A percentile compares a stretch with the other conserved stretches of the same genome.
These are phyloP conservation scores for Electrophaes corylata DNA, from an alignment of 2,888 invertebrate species.

Conservation along the genomic window DNA sequence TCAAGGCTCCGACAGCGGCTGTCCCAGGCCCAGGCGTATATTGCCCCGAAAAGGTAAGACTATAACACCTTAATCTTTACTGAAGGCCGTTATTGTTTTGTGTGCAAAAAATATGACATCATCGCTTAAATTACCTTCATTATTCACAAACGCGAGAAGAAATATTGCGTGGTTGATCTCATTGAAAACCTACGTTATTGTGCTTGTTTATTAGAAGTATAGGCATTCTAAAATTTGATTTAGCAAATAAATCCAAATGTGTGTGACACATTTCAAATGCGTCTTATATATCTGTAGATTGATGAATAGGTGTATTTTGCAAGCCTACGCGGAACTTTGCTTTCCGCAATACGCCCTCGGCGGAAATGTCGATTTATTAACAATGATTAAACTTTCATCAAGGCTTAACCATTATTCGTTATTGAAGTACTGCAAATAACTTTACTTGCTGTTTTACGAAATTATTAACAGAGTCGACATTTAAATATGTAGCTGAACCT, in stretches of 20 bases:
- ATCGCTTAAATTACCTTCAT: slow-evolving; percentile 26
- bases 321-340: slow-evolving; percentile 36
- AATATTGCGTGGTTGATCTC: slow-evolving; percentile 21
- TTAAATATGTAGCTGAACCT: no score
- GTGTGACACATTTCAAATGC: background rate
- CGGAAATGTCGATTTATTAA: slow-evolving; percentile 25
- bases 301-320: slow-evolving; percentile 17
- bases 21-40: slow-evolving; percentile 87
- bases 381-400: slow-evolving; percentile 25
- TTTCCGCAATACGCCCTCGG: slow-evolving; percentile 37
- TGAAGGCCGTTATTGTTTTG: slow-evolving; percentile 25
- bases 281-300: background rate
- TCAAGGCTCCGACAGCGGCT: slow-evolving; percentile 63
- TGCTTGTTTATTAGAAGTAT: background rate
- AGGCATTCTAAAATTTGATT: background rate
- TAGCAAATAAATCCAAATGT: background rate
- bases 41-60: slow-evolving; percentile 85
- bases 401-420: slow-evolving; percentile 14
- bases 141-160: slow-evolving; percentile 30
- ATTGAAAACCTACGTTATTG: slow-evolving; percentile 22
- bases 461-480: background rate
- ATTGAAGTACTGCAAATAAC: background rate
- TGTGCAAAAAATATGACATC: slow-evolving; percentile 40
- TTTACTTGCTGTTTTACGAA: background rate
- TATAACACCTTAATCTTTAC: slow-evolving; percentile 13